Conservation (phyloP, 2,888 invertebrate genomes). For the Omphaloscelis lunosa region DNA sequence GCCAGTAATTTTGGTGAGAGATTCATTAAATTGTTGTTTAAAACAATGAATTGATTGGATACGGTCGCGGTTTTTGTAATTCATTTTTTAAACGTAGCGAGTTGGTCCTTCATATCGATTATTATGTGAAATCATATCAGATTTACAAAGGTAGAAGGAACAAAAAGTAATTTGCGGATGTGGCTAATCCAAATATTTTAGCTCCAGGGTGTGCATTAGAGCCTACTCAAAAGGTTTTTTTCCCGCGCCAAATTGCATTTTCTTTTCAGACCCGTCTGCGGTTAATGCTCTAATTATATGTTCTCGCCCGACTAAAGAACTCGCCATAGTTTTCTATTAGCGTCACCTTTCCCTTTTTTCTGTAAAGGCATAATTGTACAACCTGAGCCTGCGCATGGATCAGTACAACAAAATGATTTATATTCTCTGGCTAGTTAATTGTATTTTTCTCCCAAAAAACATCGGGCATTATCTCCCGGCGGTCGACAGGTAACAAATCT, state of each 20-base stretch:
- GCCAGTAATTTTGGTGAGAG: slow-evolving; percentile 75
- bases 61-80: slow-evolving; percentile 44
- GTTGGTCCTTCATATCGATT: slow-evolving; percentile 37
- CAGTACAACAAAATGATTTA: slow-evolving; percentile 87
- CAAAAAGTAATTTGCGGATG: slow-evolving; percentile 56
- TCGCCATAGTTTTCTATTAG: slow-evolving; percentile 80
- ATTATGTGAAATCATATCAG: slow-evolving; percentile 38
- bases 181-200: slow-evolving; percentile 45
- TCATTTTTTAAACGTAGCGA: slow-evolving; percentile 57
- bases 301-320: slow-evolving; percentile 68
- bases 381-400: slow-evolving; percentile 83
- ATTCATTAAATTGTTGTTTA: slow-evolving; percentile 79
- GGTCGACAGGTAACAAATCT: slow-evolving; percentile 91
- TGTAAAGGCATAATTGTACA: slow-evolving; percentile 84
- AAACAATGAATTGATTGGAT: slow-evolving; percentile 76
- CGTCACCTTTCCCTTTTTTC: slow-evolving; percentile 82
- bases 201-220: slow-evolving; percentile 6
- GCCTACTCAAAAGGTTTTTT: slow-evolving; percentile 35
- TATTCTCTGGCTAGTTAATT: slow-evolving; percentile 87
- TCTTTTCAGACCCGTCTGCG: slow-evolving; percentile 63
- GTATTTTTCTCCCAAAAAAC: slow-evolving; percentile 89
- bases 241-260: slow-evolving; percentile 54
- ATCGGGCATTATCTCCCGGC: slow-evolving; percentile 85
- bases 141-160: background rate
- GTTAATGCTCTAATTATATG: slow-evolving; percentile 80